These are phyloP conservation scores for Oeneis ivallda DNA, from an alignment of 2,888 invertebrate species.

Conservation along the genomic window DNA sequence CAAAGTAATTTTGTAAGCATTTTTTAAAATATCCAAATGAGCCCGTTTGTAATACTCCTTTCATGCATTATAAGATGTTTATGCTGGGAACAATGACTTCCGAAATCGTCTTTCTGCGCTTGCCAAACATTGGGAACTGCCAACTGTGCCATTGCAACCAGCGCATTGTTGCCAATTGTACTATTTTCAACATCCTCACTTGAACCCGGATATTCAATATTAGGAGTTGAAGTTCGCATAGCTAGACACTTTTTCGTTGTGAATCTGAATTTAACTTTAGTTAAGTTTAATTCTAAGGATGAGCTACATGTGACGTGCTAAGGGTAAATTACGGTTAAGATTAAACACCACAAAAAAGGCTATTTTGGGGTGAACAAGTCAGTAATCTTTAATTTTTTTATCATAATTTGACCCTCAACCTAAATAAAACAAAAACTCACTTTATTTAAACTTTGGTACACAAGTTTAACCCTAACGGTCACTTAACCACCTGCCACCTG, in stretches of 20 bases:
- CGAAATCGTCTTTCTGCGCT: slow-evolving; percentile 44
- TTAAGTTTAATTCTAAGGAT: no score
- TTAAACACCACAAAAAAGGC: no score
- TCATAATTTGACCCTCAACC: no score
- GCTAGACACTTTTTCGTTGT: slow-evolving; percentile 14
- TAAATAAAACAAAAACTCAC: no score
- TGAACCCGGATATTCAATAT: slow-evolving; percentile 29
- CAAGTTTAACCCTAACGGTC: no score
- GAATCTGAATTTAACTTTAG: no score
- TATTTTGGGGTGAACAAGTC: no score
- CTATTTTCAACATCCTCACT: slow-evolving; percentile 46
- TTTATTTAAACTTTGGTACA: no score
- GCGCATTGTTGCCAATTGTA: slow-evolving; percentile 54
- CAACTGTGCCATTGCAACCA: slow-evolving; percentile 61
- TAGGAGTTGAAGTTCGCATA: slow-evolving; percentile 12
- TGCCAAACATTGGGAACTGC: slow-evolving; percentile 45
- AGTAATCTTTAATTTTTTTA: no score
- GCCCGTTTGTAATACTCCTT: slow-evolving; percentile 34
- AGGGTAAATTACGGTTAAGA: no score
- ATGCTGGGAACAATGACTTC: slow-evolving; percentile 43
- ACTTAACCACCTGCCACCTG: no score
- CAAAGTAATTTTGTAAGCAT: not conserved
- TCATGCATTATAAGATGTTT: slow-evolving; percentile 40
- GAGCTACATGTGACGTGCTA: no score
- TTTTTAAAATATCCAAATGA: slow-evolving; percentile 25